Percentiles rank a stretch among this genome's conserved stretches.
Evolutionary conservation across 2,113 vertebrate species (phyloP).

Genomic region (Psittacula cyanocephala): DNA sequence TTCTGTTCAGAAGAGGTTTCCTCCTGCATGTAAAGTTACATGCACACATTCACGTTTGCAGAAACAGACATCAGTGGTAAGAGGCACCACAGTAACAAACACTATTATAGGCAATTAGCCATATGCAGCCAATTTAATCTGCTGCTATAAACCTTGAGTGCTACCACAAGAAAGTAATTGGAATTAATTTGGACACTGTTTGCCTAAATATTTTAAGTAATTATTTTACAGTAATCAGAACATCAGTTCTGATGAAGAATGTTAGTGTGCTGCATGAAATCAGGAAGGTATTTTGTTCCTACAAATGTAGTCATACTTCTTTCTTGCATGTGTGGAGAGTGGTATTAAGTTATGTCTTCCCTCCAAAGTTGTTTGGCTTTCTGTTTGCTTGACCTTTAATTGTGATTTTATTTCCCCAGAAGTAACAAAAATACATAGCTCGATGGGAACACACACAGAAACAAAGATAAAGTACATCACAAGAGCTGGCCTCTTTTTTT

Average conservation of each 20-base stretch:
- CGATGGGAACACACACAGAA: background rate
- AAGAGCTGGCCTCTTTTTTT: background rate
- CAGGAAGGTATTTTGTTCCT: background rate
- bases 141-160: background rate
- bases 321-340: background rate
- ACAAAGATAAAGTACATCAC: background rate
- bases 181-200: constrained; percentile 50
- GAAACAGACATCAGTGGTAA: background rate
- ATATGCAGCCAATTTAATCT: background rate
- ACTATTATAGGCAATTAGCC: constrained; percentile 31
- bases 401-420: background rate
- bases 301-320: background rate
- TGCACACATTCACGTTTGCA: background rate
- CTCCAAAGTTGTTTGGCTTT: background rate
- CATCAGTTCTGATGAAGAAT: constrained; percentile 20
- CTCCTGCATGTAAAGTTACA: background rate
- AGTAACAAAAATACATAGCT: background rate
- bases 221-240: constrained; percentile 33
- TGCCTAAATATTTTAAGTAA: constrained; percentile 44
- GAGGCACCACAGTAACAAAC: background rate
- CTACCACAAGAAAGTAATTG: constrained; percentile 25
- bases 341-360: background rate
- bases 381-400: background rate
- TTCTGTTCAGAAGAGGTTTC: background rate
- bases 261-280: background rate